Conservation (phyloP, 1,140 invertebrate genomes). For the Lepidurus packardi region DNA sequence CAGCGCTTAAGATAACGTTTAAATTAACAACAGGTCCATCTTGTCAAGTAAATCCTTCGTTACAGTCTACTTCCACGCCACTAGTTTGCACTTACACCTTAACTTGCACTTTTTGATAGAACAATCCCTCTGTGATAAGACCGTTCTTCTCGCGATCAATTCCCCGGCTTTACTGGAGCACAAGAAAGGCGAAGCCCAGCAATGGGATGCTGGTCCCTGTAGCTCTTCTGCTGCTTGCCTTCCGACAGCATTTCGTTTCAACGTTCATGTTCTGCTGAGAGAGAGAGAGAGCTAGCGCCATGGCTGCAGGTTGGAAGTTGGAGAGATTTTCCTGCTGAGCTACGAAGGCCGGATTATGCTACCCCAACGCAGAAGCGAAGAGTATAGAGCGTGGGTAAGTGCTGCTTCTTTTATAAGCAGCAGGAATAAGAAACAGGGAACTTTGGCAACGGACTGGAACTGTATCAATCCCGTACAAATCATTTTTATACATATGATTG, state of each 20-base stretch:
- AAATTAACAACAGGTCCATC: not conserved
- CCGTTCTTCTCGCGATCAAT: conserved; percentile 17
- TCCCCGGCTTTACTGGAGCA: conserved; percentile 2
- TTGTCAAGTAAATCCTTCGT: not conserved
- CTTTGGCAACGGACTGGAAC: not conserved
- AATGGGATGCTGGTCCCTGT: conserved; percentile 7
- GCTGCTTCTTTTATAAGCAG: conserved; percentile 6
- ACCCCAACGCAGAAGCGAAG: not conserved
- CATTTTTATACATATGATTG: not conserved
- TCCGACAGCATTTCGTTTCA: conserved; percentile 8
- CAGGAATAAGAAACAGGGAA: not conserved
- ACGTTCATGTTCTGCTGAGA: not conserved
- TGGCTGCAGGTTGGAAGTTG: not conserved
- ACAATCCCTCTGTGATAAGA: not conserved
- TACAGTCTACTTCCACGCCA: not conserved
- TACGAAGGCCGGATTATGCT: not conserved
- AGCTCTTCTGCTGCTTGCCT: conserved; percentile 14
- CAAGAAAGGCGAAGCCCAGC: not conserved
- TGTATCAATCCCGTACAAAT: not conserved
- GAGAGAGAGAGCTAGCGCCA: not conserved
- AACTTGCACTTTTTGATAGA: not conserved
- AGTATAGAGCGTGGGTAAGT: not conserved
- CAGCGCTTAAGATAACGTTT: not conserved
- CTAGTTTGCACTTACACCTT: not conserved
- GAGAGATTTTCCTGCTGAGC: not conserved